Evolutionary conservation across 2,888 invertebrate species (phyloP).

Genomic region (Sisyra terminalis): DNA sequence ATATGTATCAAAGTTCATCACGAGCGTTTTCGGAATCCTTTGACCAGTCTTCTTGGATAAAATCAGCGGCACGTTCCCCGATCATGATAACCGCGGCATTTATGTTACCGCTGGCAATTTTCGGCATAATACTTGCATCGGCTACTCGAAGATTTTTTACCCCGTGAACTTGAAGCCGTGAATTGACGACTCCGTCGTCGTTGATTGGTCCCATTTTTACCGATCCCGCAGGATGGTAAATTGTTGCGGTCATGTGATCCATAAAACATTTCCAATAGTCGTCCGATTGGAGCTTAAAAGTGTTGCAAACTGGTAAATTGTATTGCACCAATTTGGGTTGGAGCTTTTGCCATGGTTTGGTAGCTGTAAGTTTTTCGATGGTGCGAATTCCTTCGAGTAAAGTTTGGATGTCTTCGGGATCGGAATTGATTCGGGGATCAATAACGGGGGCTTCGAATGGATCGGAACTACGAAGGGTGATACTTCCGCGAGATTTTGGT

Average conservation of each 20-base stretch:
- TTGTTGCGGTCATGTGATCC: conserved; percentile 16
- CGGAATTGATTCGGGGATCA: conserved; percentile 16
- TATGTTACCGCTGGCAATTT: conserved; percentile 4
- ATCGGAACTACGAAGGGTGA: conserved; percentile 17
- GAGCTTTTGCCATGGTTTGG: conserved; percentile 38
- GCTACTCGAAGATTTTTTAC: conserved; percentile 4
- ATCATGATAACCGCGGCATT: conserved; percentile 5
- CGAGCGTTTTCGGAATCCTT: background rate
- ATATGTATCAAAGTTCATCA: background rate
- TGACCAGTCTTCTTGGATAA: background rate
- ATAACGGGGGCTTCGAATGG: conserved; percentile 19
- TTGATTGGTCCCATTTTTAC: conserved; percentile 20
- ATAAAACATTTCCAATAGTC: conserved; percentile 34
- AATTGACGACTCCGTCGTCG: conserved; percentile 2
- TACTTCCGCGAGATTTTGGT: conserved; percentile 17
- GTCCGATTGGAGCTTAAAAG: conserved; percentile 24
- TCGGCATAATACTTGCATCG: conserved; percentile 4
- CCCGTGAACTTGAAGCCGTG: conserved; percentile 1
- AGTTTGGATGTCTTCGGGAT: conserved; percentile 35
- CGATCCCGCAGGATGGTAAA: conserved; percentile 19
- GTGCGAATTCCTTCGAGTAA: conserved; percentile 37
- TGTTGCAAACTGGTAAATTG: conserved; percentile 30
- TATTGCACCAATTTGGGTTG: conserved; percentile 35
- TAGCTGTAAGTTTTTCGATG: conserved; percentile 19
- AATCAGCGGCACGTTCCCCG: conserved; percentile 5